Evolutionary conservation across 1,140 invertebrate genomes (phyloP).

Genomic region (Achatina immaculata): DNA sequence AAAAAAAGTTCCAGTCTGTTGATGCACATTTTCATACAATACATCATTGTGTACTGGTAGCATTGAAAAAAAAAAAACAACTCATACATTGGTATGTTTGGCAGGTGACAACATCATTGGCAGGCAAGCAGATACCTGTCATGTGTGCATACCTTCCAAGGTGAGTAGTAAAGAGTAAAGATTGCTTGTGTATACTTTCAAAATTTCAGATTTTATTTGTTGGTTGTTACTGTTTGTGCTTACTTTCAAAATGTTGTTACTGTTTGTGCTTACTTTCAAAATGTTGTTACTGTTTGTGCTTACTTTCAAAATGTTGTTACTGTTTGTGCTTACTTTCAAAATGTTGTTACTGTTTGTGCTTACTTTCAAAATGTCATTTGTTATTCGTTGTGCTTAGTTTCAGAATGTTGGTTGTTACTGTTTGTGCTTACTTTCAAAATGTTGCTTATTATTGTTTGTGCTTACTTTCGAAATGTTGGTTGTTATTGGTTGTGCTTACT

Average conservation of each 20-base stretch:
- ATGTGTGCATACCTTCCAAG: slow-evolving; percentile 59
- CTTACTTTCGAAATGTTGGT: no score
- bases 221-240: not conserved
- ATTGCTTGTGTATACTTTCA: not conserved
- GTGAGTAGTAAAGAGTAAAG: slow-evolving; percentile 39
- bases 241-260: not conserved
- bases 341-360: not conserved
- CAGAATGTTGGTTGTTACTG: not conserved
- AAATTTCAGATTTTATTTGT: not conserved
- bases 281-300: no score
- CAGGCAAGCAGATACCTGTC: slow-evolving; percentile 52
- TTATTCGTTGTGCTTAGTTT: no score
- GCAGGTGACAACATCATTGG: slow-evolving; percentile 64
- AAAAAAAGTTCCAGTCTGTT: not conserved
- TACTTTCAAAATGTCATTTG: not conserved
- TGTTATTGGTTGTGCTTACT: no score
- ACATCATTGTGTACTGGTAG: not conserved
- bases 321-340: no score
- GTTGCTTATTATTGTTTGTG: not conserved
- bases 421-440: not conserved
- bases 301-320: no score
- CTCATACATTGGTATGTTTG: not conserved
- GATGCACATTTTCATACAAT: not conserved
- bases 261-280: not conserved
- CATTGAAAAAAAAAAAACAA: not conserved